Conservation (phyloP, 1,140 invertebrate species). For the Drosophila suzukii region DNA sequence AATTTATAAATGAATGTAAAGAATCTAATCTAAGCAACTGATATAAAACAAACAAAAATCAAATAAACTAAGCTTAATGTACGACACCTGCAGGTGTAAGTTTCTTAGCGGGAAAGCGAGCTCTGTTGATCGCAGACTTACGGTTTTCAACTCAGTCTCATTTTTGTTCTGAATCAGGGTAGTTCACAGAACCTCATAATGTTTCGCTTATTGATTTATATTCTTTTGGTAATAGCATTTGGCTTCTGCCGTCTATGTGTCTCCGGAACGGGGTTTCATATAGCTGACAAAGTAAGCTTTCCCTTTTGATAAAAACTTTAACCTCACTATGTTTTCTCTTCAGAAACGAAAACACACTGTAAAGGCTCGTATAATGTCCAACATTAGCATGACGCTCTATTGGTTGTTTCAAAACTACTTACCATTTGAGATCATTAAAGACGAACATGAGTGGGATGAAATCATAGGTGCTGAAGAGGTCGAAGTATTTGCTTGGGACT, state of each 20-base stretch:
- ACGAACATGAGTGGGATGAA: background rate
- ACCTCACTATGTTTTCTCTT: background rate
- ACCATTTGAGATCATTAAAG: background rate
- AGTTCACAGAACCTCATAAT: background rate
- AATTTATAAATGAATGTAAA: constrained; percentile 81
- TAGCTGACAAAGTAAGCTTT: background rate
- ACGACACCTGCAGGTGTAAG: constrained; percentile 35
- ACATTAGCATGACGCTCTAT: constrained; percentile 16
- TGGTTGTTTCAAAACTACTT: background rate
- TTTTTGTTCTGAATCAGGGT: background rate
- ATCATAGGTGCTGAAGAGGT: background rate
- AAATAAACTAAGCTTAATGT: constrained; percentile 74
- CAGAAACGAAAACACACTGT: background rate
- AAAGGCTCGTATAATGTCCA: constrained; percentile 15
- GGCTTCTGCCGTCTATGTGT: background rate
- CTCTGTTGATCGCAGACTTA: background rate
- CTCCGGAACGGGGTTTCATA: background rate
- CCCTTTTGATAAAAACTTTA: background rate
- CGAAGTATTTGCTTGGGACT: background rate
- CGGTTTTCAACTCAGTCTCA: background rate
- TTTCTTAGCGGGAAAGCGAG: constrained; percentile 13
- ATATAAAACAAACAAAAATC: constrained; percentile 64
- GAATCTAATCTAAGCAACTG: constrained; percentile 68
- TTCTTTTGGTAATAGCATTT: background rate
- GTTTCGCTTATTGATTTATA: background rate